Conservation (phyloP, 2,797 vertebrate species). For the Pachyuromys duprasi region DNA sequence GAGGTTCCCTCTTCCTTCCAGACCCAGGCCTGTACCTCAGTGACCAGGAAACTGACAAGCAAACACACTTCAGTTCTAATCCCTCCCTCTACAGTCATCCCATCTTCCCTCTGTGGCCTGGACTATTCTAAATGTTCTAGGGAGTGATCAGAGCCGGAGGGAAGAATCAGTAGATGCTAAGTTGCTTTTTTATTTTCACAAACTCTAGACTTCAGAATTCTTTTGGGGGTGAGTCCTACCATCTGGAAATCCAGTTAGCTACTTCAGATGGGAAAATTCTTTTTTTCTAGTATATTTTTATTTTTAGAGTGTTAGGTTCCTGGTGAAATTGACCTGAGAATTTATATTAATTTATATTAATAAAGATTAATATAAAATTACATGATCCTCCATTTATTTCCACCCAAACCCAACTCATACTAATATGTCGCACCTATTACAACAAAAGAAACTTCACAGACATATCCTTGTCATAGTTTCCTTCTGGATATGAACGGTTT, state of each 20-base stretch:
- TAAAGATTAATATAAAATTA: background rate
- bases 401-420: background rate
- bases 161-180: background rate
- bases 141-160: background rate
- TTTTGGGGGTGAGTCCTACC: background rate
- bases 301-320: background rate
- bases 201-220: background rate
- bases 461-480: background rate
- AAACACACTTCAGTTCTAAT: background rate
- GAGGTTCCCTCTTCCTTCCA: background rate
- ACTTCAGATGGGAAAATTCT: background rate
- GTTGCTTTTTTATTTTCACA: background rate
- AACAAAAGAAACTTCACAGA: background rate
- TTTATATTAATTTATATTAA: no score
- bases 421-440: background rate
- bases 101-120: background rate
- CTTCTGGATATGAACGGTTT: background rate
- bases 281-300: background rate
- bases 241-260: background rate
- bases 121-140: background rate
- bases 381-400: background rate
- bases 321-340: background rate
- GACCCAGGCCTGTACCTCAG: background rate
- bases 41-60: background rate
- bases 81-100: background rate